Base-by-base conservation (phyloP, 2,797 vertebrate species). In the Nyctalus aviator region DNA sequence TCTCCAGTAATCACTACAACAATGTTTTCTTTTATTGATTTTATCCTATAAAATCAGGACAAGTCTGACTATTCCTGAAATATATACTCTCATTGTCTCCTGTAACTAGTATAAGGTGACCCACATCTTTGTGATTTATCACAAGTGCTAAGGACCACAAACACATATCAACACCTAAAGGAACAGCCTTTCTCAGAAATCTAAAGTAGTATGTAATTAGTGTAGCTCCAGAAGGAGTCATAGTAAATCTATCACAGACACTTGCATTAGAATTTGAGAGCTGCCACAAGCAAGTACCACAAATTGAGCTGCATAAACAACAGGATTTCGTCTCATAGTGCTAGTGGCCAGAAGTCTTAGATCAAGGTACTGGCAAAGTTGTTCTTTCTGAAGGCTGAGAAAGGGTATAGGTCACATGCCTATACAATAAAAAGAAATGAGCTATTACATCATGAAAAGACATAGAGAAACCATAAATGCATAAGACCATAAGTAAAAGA, bases 1-100 rank as follows among this genome's bases (percentile, higher is more conserved):
- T 59, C 41, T 59, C 41, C 32, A 90, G 18, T 48, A 71, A 50
- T 57, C 46, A 30, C 44, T 50, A 2, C 25, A 59, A 12, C 10
- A 32, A 11, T n/a, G 18, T 46, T 64, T 91, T 73, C 32, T 30
- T 66, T 66, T 21, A 57, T 3, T 32, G 30, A 75, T 25, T 94
- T 79, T 69, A 10, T 88, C 27, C 55, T 83, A 10, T 94, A 94
- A 77, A 89, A 82, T 78, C 48, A 37, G 62, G 21, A 37, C 20
- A 55, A 5, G 4, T 46, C 46, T 86, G 53, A 88, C 25, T 59
- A 2, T 37, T 90, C 14, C 55, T 85, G 73, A 93, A 77, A 71
- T 66, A 87, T 13, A n/a, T 30, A 72, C 72, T 91, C 8, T 23
- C 8, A 21, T 9, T 30, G 8, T 83, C 37, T 41, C 32, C 35